Evolutionary conservation across 2,888 invertebrate genomes (phyloP), one percentile per base, ranked within the genome.

Genomic region (Mesochorus sp.): DNA sequence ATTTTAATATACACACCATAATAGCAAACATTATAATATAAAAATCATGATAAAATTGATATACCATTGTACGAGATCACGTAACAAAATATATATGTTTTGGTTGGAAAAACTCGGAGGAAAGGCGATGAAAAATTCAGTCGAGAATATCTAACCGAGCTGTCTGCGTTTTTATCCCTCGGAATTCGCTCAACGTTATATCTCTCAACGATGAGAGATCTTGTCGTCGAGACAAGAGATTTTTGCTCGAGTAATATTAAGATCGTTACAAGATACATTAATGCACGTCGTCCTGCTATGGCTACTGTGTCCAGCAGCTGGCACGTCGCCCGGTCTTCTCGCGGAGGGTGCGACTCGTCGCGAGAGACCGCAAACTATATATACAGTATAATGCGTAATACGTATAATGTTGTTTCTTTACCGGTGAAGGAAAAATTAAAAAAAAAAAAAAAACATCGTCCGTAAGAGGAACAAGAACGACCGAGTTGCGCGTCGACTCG

Each of bases 291-390:
- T 68, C 67, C 51, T 61, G 59, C n/a, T n/a, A n/a, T n/a, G 59
- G 67, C 74, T 75, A 75, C 74, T 68, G 74, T 67, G 67, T 75
- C 67, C 74, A 75, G 67, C 74, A 68, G 74, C 74, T 68, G 74
- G 59, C 49, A 17, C 14, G 37, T 51, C 59, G 59, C 28, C 31
- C 28, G 26, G 66, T 67, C 51, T n/a, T 68, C 51, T 31, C 24
- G 34, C 28, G n/a, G 39, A 51, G 53, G 67, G 74, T 59, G 49
- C 47, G 31, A 53, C 51, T 31, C 34, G 59, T 61, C 67, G 67
- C 53, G 67, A 68, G 61, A 75, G 24, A 71, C 59, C 59, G 59
- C 67, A 68, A 61, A 53, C 24, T 42, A 53, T 67, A 34, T 34
- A 55, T 53, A 55, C 24, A 39, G 42, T 39, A 49, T 37, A 42